Percentiles rank a stretch among this genome's conserved stretches.
These are phyloP conservation scores for Notechis scutatus DNA, from an alignment of 2,113 vertebrate genomes.

Conservation along the genomic window DNA sequence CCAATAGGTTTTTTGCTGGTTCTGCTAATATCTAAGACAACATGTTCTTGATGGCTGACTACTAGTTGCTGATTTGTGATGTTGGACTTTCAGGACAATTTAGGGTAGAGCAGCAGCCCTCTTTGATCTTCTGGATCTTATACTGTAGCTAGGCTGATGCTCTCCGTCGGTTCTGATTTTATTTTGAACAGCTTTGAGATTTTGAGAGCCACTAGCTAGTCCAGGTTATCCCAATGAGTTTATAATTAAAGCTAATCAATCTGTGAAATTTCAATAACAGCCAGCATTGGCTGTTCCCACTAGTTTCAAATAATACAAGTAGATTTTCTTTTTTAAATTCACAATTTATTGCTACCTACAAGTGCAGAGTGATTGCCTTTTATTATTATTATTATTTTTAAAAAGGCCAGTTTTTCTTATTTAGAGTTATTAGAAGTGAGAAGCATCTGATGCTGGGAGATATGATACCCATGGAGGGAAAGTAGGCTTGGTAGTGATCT, in stretches of 20 bases:
- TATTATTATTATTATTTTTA: neutral
- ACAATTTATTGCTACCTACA: neutral
- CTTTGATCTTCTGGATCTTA: neutral
- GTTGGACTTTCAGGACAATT: neutral
- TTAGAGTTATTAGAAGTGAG: neutral
- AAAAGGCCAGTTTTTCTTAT: neutral
- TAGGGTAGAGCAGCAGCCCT: neutral
- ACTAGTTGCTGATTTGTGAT: neutral
- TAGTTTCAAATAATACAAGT: neutral
- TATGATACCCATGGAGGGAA: no score
- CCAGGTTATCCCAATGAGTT: neutral
- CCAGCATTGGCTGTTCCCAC: neutral
- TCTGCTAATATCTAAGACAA: neutral
- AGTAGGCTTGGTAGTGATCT: neutral
- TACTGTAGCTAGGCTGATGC: neutral
- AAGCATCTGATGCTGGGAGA: neutral
- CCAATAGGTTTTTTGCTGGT: neutral
- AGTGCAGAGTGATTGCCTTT: neutral
- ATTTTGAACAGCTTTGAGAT: neutral
- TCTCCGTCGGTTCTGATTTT: neutral
- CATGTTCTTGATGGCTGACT: neutral
- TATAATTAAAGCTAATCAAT: neutral
- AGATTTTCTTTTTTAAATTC: neutral
- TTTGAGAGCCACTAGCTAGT: neutral
- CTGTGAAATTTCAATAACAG: neutral